Percentiles rank a stretch among this genome's conserved stretches.
phyloP scores from a whole-genome alignment of 1,140 invertebrate genomes.

The Diploscapter pachys region DNA sequence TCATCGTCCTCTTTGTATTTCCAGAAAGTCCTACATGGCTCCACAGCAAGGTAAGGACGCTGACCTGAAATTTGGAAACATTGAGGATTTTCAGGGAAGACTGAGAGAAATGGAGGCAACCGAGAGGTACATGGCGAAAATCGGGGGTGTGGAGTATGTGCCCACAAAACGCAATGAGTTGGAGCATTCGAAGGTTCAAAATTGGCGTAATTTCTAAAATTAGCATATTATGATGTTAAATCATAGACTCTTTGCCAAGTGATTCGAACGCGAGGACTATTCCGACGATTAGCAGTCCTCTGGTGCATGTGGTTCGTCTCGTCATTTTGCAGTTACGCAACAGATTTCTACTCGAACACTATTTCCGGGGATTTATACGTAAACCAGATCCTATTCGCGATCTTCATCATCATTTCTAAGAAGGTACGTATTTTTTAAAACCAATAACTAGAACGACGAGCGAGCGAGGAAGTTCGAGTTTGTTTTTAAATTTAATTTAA shows the following conservation, averaged over 20 bases:
- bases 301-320: conserved; percentile 49
- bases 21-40: conserved; percentile 1
- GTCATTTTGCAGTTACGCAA: conserved; percentile 55
- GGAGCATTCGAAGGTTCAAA: no score
- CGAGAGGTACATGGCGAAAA: no score
- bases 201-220: no score
- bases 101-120: no score
- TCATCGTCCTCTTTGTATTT: neutral
- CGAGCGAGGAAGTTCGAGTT: no score
- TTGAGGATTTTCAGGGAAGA: no score
- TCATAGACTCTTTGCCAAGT: neutral
- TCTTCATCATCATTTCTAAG: conserved; percentile 54
- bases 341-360: conserved; percentile 51
- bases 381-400: conserved; percentile 53
- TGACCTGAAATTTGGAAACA: no score
- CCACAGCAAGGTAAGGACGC: neutral
- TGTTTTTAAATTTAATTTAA: no score
- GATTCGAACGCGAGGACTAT: conserved; percentile 17
- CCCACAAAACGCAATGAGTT: no score
- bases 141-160: no score
- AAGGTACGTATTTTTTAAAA: conserved; percentile 27
- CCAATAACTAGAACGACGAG: no score
- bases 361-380: conserved; percentile 51
- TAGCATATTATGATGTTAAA: no score
- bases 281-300: conserved; percentile 28